Percentiles rank a stretch among this genome's conserved stretches.
phyloP scores from a whole-genome alignment of 1,140 invertebrate genomes.

The Teleogryllus occipitalis region DNA sequence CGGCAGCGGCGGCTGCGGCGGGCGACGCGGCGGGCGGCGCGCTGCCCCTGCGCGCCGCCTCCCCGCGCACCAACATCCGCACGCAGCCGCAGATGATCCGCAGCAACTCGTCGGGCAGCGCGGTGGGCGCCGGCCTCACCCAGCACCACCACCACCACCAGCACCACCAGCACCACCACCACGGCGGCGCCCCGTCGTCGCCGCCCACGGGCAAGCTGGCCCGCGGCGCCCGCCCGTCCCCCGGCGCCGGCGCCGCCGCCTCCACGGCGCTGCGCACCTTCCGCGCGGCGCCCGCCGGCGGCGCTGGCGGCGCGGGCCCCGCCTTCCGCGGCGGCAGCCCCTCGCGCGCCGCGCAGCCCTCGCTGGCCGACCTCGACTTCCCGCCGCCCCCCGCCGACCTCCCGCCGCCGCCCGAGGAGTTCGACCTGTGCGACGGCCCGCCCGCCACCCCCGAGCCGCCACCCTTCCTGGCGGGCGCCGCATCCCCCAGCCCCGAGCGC shows the following conservation, averaged over 20 bases:
- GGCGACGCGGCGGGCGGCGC: conserved; percentile 13
- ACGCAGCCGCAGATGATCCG: conserved; percentile 70
- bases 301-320: conserved; percentile 28
- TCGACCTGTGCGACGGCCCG: conserved; percentile 31
- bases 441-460: conserved; percentile 27
- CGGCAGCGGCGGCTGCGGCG: conserved; percentile 19
- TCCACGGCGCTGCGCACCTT: conserved; percentile 44
- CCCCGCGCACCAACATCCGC: conserved; percentile 52
- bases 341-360: conserved; percentile 49
- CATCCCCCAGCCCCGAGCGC: conserved; percentile 25
- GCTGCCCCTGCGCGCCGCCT: conserved; percentile 36
- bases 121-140: conserved; percentile 37
- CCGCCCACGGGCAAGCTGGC: not conserved
- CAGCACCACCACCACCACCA: conserved; percentile 32
- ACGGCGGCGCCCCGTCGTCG: conserved; percentile 12
- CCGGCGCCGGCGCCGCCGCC: conserved; percentile 29
- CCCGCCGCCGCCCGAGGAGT: conserved; percentile 61
- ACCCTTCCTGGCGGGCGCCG: conserved; percentile 28
- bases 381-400: conserved; percentile 70
- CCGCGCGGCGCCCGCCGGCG: conserved; percentile 34
- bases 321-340: conserved; percentile 40
- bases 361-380: conserved; percentile 72
- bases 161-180: conserved; percentile 45
- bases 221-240: not conserved
- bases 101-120: conserved; percentile 73